Evolutionary conservation across 2,113 vertebrate genomes (phyloP), one percentile per base, ranked within the genome.

Genomic region (Panurus biarmicus): DNA sequence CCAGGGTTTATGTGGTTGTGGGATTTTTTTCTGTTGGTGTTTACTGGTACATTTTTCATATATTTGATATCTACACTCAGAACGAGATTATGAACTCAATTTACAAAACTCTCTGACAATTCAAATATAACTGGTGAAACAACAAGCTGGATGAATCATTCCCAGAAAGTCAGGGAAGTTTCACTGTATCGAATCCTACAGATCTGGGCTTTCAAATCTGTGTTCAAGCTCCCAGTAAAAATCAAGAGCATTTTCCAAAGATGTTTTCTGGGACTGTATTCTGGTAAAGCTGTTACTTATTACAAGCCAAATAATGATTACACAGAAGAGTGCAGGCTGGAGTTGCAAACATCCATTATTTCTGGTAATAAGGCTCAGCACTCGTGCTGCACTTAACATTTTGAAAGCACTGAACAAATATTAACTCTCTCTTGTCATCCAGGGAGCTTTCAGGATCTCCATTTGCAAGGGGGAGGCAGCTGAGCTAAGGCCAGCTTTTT

Each of bases 401-500:
- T 80, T 79, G 82, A 93, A 96, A 96, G 88, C 74, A 60, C 89
- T 92, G 78, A 87, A 29, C 58, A 95, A 94, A 95, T 89, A 96
- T 94, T 96, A 94, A 88, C 93, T 87, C 84, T 69, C 72, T 60
- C 64, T 42, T 10, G 70, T 53, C 73, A 87, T 87, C 20, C 71
- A 24, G 85, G 60, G 42, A 54, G 45, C 35, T 44, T 78, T 58
- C 75, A 70, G 67, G 22, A 47, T 56, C 85, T 86, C 73, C 88
- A 18, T 87, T 71, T 67, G 7, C 53, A 10, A 6, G 22, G 23
- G 42, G 76, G 76, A 87, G 64, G 92, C 74, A 85, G 77, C 86
- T 36, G 50, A 79, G 56, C 91, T 67, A 5, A 81, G 86, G 60
- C 28, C 62, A 90, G 47, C 80, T 58, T 51, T 88, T 56, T 9